Base-by-base conservation (phyloP, 35 echinoderm and acorn worm genomes). In the Hemicentrotus pulcherrimus region DNA sequence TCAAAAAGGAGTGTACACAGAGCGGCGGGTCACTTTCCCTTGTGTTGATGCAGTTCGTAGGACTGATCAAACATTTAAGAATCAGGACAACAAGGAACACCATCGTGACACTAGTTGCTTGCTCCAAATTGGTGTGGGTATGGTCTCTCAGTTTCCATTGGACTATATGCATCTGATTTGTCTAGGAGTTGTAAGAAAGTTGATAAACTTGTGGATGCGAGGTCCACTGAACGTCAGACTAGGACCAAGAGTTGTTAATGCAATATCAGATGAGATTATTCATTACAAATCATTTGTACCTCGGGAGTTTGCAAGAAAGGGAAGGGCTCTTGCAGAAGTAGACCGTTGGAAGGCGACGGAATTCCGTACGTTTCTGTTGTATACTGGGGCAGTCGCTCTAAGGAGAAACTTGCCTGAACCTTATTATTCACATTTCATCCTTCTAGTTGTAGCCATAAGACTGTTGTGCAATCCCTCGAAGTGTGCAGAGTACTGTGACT, bases 141-240 rank as follows among this genome's bases (percentile, higher is more conserved):
- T 98, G 95, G 96, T 98, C 19, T 48, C n/a, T 46, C 30, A 86
- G 45, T 98, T 97, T 31, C 96, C 96, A 13, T 86, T 96, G 88
- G 96, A 98, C 47, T 98, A 98, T 61, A 97, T 98, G 97, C 97
- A 98, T 70, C 30, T 95, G 12, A 92, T 97, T 22, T 98, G 96
- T 78, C 90, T 97, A 70, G 97, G 96, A 52, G 95, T 97, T 5
- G 85, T 95, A 11, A 55, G 95, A 8, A 95, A 96, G 96, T 32
- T 98, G 45, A 71, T 98, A 14, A 58, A 60, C 0, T 31, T 98
- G 86, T 97, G 96, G 96, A 92, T 97, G 32, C 96, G 92, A 92
- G 97, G 97, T 31, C 96, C 96, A 24, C 45, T 95, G 32, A 95
- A 90, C 15, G 94, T 46, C 11, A 89, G 89, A 33, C 28, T 96